Evolutionary conservation across 2,888 invertebrate genomes (phyloP).

Genomic region (Uloborus plumipes): DNA sequence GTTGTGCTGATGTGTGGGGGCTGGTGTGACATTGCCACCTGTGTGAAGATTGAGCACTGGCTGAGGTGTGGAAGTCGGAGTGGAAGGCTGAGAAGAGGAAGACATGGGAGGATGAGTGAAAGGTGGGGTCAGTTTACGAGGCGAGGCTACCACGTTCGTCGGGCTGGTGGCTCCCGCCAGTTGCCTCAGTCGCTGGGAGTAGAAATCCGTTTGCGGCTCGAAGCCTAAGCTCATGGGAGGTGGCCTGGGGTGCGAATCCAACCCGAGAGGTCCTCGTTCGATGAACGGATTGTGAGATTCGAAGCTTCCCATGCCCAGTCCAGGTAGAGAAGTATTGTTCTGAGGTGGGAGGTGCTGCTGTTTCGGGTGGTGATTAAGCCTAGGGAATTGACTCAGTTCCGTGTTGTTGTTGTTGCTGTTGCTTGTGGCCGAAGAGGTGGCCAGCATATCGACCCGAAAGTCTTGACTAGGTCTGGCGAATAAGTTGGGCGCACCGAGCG

Average conservation of each 20-base stretch:
- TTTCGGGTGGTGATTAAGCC: constrained; percentile 65
- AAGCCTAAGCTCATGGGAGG: constrained; percentile 71
- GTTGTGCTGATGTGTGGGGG: constrained; percentile 49
- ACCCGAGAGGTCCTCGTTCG: constrained; percentile 70
- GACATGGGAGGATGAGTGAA: constrained; percentile 65
- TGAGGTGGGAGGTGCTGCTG: constrained; percentile 56
- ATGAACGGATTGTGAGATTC: constrained; percentile 67
- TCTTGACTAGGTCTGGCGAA: constrained; percentile 84
- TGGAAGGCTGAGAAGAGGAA: constrained; percentile 65
- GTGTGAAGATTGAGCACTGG: constrained; percentile 66
- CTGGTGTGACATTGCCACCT: constrained; percentile 22
- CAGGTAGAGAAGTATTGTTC: constrained; percentile 64
- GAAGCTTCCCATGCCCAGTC: constrained; percentile 66
- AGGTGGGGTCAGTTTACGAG: constrained; percentile 76
- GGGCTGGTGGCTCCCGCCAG: constrained; percentile 80
- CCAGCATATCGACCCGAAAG: constrained; percentile 75
- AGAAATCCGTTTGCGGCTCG: constrained; percentile 84
- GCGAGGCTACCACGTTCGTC: constrained; percentile 78
- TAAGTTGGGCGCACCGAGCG: constrained; percentile 73
- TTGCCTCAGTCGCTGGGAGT: constrained; percentile 99
- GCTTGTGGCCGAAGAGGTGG: constrained; percentile 71
- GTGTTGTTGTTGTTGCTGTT: constrained; percentile 34
- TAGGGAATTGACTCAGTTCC: constrained; percentile 42
- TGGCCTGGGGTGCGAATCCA: constrained; percentile 85
- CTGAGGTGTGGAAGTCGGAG: constrained; percentile 64